Percentiles rank a stretch among this genome's conserved stretches.
Evolutionary conservation across 2,113 vertebrate species (phyloP).

Genomic region (Lagopus leucura): DNA sequence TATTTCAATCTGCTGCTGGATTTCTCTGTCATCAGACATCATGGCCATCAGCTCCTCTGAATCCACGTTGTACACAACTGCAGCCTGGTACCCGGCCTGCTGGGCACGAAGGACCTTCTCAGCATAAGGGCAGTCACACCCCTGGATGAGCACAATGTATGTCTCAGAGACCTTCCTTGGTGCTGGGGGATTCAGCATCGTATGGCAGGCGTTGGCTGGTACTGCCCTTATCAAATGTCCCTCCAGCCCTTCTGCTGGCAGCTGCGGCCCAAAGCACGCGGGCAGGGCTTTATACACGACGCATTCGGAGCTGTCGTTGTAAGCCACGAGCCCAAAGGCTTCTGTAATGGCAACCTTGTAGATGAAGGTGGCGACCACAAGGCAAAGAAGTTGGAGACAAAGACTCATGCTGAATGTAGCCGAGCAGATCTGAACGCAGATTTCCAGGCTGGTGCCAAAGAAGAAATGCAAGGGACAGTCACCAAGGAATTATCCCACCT

Average conservation of each 20-base stretch:
- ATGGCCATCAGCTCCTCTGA: constrained; percentile 81
- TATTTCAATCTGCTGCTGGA: constrained; percentile 78
- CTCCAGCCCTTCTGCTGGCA: constrained; percentile 71
- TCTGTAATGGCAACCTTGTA: neutral
- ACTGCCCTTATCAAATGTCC: constrained; percentile 75
- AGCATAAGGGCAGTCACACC: constrained; percentile 82
- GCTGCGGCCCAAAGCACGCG: constrained; percentile 75
- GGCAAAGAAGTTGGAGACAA: neutral
- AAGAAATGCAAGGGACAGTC: accelerated
- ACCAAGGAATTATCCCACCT: neutral
- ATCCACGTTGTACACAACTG: constrained; percentile 80
- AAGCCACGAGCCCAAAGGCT: neutral
- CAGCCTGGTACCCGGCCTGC: constrained; percentile 80
- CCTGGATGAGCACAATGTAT: constrained; percentile 79
- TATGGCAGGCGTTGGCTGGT: constrained; percentile 79
- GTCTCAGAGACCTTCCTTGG: constrained; percentile 59
- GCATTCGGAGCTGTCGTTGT: constrained; percentile 25
- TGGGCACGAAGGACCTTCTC: constrained; percentile 86
- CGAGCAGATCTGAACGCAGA: neutral
- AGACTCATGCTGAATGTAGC: neutral
- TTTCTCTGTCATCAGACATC: constrained; percentile 71
- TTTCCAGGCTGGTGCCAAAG: neutral
- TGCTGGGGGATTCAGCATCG: constrained; percentile 72
- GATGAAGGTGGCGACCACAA: neutral
- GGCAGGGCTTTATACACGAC: constrained; percentile 78